Base-by-base conservation (phyloP, 2,888 invertebrate species). In the Pseudococcus longispinus region DNA sequence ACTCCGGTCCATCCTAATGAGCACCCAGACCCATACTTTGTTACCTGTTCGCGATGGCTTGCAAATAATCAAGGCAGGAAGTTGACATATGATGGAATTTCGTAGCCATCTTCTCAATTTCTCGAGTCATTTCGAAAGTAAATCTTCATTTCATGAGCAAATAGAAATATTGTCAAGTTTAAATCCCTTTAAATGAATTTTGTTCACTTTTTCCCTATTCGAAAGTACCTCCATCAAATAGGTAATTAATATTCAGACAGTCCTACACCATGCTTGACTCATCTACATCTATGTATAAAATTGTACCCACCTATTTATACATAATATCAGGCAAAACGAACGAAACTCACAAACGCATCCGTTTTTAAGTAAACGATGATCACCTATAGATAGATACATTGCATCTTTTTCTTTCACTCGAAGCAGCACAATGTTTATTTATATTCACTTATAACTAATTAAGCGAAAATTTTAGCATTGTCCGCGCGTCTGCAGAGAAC, bases 401-500 rank as follows among this genome's bases (percentile, higher is more conserved):
- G 6, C 55, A 9, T 65, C 6, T 5, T 26, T 65, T 5, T 26
- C 5, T 23, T 4, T 8, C 1, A 23, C 13, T 23, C 60, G 1
- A 3, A 32, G 23, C 60, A 13, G 60, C n/a, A 65, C 3, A 4
- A 23, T 55, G 70, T 42, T 29, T 85, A 85, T 85, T 85, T 85
- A 85, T 85, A 65, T 65, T 65, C 60, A 23, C 26, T 65, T 13
- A 85, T 42, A 70, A 32, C 60, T 85, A 85, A 85, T 85, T 85
- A 85, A 85, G 55, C 85, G 85, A 32, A 85, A 65, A 70, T 29
- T 85, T n/a, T 65, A 85, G 37, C 65, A 85, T 85, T 85, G 85
- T 85, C 85, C 51, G 51, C 85, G 85, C 37, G 85, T 65, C 55
- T 65, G 60, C 26, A 5, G 18, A 51, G 20, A 23, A 65, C 23